A percentile compares a stretch with the other conserved stretches of the same genome.
Evolutionary conservation across 2,888 invertebrate species (phyloP).

Genomic region (Caenorhabditis plicata): DNA sequence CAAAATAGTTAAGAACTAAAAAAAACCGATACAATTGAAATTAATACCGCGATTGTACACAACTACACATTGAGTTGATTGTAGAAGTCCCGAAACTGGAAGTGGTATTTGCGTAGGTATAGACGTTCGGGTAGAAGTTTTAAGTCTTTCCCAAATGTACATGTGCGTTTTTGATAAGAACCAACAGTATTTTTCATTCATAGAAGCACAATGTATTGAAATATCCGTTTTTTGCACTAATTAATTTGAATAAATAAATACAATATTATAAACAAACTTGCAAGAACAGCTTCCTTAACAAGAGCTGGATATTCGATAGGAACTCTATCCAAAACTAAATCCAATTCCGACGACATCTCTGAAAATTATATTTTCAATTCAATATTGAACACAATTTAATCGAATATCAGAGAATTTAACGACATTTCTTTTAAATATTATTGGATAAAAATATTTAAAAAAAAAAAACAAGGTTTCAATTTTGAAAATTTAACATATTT

Average conservation of each 20-base stretch:
- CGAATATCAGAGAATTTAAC: too few relatives aligned
- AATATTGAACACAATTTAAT: too few relatives aligned
- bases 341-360: slow-evolving; percentile 9
- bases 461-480: too few relatives aligned
- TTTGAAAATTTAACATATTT: too few relatives aligned
- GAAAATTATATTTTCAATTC: not conserved
- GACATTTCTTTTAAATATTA: too few relatives aligned
- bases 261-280: not conserved
- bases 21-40: not conserved
- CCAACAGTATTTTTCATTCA: slow-evolving; percentile 33
- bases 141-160: slow-evolving; percentile 22
- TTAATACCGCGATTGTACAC: slow-evolving; percentile 12
- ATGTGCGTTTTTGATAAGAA: slow-evolving; percentile 18
- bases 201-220: slow-evolving; percentile 14
- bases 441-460: too few relatives aligned
- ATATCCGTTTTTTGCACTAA: slow-evolving; percentile 19
- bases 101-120: slow-evolving; percentile 17
- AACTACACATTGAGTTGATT: slow-evolving; percentile 22
- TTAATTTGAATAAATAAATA: slow-evolving; percentile 7
- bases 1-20: not conserved
- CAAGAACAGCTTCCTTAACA: slow-evolving; percentile 27
- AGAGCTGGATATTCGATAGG: slow-evolving; percentile 33
- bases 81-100: slow-evolving; percentile 20
- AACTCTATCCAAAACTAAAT: slow-evolving; percentile 18
- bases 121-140: slow-evolving; percentile 5